A percentile compares a stretch with the other conserved stretches of the same genome.
Conservation (phyloP, 2,797 vertebrate genomes). For the Agapornis canus region DNA sequence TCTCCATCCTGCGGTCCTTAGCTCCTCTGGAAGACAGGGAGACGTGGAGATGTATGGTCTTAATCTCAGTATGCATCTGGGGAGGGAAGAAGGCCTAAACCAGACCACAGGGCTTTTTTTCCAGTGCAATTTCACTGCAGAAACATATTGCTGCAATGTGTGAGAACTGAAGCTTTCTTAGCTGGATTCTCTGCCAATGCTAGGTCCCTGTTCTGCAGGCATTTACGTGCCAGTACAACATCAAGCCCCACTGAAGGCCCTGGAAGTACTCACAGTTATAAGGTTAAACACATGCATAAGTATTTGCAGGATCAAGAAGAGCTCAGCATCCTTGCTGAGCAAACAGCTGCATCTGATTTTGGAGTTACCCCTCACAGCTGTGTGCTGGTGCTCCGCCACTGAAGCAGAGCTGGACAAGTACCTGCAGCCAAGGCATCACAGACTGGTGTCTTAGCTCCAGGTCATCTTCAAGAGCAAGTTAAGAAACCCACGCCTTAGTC, state of each 20-base stretch:
- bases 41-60: background rate
- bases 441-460: background rate
- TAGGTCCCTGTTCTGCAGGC: background rate
- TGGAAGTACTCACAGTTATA: conserved; percentile 22
- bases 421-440: background rate
- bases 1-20: background rate
- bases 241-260: background rate
- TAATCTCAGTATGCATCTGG: background rate
- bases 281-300: background rate
- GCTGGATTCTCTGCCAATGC: fast-evolving
- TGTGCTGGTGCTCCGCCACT: background rate
- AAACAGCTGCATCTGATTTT: conserved; percentile 44
- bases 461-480: background rate
- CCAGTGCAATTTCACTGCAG: background rate
- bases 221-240: background rate
- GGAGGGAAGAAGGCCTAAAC: background rate
- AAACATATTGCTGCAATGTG: background rate
- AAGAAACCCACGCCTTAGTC: background rate
- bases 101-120: background rate
- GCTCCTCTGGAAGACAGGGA: background rate
- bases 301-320: conserved; percentile 31
- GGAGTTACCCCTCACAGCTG: conserved; percentile 44
- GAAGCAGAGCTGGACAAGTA: conserved; percentile 4
- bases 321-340: background rate
- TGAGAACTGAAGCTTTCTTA: background rate